A percentile compares a stretch with the other conserved stretches of the same genome.
These are phyloP conservation scores for Tapirus terrestris DNA, from an alignment of 2,113 vertebrate species.

Conservation along the genomic window DNA sequence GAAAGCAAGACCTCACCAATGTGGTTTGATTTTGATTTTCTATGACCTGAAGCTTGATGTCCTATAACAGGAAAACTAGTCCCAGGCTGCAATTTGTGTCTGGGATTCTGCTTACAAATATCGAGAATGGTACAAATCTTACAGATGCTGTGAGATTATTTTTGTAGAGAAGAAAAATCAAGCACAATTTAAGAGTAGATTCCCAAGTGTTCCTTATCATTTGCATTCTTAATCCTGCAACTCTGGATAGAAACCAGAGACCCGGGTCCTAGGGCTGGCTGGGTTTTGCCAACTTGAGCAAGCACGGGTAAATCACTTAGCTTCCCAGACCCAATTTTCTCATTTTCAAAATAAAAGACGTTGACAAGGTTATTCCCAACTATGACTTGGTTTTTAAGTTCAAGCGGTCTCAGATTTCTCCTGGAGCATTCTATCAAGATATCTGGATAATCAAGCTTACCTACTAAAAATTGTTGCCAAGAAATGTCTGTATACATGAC, in stretches of 20 bases:
- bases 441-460: not conserved
- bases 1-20: not conserved
- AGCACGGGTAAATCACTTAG: not conserved
- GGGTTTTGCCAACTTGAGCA: not conserved
- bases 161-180: not conserved
- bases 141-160: not conserved
- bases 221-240: not conserved
- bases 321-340: not conserved
- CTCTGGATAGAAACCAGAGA: not conserved
- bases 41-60: not conserved
- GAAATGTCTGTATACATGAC: not conserved
- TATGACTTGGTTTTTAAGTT: not conserved
- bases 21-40: not conserved
- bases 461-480: not conserved
- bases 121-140: not conserved
- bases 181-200: not conserved
- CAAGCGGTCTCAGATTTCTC: not conserved
- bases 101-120: constrained; percentile 20
- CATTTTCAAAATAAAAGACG: not conserved
- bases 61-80: not conserved
- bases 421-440: not conserved
- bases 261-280: not conserved
- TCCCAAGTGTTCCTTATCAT: not conserved
- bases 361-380: not conserved
- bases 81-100: not conserved